A percentile compares a stretch with the other conserved stretches of the same genome.
phyloP scores from a whole-genome alignment of 2,113 vertebrate species.

The Peucedramus taeniatus region DNA sequence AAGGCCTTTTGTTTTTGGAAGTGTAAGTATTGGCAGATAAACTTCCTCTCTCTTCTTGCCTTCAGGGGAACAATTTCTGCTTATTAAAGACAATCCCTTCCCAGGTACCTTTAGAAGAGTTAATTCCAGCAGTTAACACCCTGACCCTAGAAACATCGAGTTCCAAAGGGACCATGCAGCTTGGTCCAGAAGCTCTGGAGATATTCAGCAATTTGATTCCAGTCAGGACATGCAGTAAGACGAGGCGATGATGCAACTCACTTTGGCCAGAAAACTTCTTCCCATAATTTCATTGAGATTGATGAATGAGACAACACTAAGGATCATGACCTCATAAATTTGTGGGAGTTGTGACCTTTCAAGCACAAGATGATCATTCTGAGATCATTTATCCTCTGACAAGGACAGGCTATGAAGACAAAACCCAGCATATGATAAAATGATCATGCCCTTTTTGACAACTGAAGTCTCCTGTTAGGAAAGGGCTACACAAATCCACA shows the following conservation, averaged over 20 bases:
- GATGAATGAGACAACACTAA: neutral
- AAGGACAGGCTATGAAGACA: neutral
- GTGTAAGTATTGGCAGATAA: neutral
- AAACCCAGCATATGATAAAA: neutral
- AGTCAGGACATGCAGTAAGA: neutral
- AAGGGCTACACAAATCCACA: neutral
- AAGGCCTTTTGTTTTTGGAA: neutral
- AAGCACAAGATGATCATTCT: neutral
- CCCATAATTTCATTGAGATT: neutral
- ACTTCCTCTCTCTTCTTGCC: neutral
- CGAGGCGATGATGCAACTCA: neutral
- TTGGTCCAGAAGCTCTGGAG: neutral
- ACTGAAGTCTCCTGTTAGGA: neutral
- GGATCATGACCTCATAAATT: neutral
- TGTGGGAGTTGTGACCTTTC: constrained; percentile 7
- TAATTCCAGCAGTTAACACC: neutral
- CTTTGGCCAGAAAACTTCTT: neutral
- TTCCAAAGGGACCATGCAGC: neutral
- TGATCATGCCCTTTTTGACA: neutral
- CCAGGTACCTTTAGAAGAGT: neutral
- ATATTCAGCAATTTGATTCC: neutral
- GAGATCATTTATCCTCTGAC: neutral
- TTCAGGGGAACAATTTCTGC: neutral
- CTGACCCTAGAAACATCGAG: rapidly evolving
- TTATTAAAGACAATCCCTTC: neutral